These are phyloP conservation scores for Sinelater perroti DNA, from an alignment of 2,888 invertebrate species.

Conservation along the genomic window DNA sequence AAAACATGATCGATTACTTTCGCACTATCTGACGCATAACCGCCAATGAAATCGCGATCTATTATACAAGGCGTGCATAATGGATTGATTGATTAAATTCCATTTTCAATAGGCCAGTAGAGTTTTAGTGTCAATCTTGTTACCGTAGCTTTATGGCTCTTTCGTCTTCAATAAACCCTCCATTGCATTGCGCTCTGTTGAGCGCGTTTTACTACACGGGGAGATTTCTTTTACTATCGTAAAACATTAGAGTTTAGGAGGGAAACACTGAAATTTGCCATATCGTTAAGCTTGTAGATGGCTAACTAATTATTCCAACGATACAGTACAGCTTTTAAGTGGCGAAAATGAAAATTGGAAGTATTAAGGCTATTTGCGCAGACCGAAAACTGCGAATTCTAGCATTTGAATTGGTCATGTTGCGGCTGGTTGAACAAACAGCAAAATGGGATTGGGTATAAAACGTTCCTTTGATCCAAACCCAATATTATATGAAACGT, in stretches of 20 bases:
- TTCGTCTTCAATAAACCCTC: constrained; percentile 21
- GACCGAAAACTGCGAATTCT: constrained; percentile 6
- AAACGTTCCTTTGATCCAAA: constrained; percentile 27
- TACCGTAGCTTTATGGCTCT: constrained; percentile 20
- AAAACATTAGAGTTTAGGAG: too few species aligned
- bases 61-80: constrained; percentile 7
- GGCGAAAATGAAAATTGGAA: constrained; percentile 10
- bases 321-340: constrained; percentile 1
- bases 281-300: too few species aligned
- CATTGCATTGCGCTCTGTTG: constrained; percentile 1
- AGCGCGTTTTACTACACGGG: background rate
- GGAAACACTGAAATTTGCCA: too few species aligned
- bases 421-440: constrained; percentile 27
- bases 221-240: background rate
- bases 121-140: constrained; percentile 21
- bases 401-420: constrained; percentile 19
- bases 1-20: constrained; percentile 16
- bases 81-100: constrained; percentile 20
- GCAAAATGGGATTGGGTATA: constrained; percentile 22
- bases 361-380: constrained; percentile 5
- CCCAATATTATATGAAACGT: constrained; percentile 25
- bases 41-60: constrained; percentile 9
- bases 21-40: constrained; percentile 5
- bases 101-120: constrained; percentile 9
- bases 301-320: too few species aligned